These are phyloP conservation scores for Leucoraja erinaceus DNA, from an alignment of 2,113 vertebrate species.

Conservation along the genomic window DNA sequence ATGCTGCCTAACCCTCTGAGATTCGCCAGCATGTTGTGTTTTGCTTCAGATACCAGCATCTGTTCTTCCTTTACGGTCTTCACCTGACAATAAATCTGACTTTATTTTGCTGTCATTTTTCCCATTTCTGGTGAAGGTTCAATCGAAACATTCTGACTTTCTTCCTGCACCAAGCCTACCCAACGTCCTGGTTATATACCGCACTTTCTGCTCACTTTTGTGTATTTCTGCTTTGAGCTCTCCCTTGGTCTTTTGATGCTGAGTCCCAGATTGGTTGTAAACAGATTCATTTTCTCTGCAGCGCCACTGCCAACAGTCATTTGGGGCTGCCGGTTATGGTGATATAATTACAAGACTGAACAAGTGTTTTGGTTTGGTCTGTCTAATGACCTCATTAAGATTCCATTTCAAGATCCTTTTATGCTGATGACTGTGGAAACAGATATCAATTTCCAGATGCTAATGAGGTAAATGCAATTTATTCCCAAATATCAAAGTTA, in stretches of 20 bases:
- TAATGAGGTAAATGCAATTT: neutral
- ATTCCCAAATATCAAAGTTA: neutral
- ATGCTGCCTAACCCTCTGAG: too few relatives aligned
- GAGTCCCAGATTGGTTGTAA: neutral
- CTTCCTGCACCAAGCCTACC: too few relatives aligned
- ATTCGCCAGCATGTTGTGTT: too few relatives aligned
- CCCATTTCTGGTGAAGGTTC: too few relatives aligned
- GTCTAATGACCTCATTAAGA: neutral
- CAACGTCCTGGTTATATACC: too few relatives aligned
- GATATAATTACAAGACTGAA: neutral
- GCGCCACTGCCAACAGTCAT: neutral
- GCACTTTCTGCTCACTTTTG: too few relatives aligned
- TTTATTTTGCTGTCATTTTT: too few relatives aligned
- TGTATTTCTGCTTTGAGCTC: neutral
- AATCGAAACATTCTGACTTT: too few relatives aligned
- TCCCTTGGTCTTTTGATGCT: neutral
- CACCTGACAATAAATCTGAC: too few relatives aligned
- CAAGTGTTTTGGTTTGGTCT: neutral
- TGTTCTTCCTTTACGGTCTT: too few relatives aligned
- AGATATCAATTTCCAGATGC: neutral
- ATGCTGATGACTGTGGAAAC: neutral
- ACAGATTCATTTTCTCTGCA: neutral
- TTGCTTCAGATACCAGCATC: too few relatives aligned
- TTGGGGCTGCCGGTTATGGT: neutral
- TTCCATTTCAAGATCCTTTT: neutral